A percentile compares a stretch with the other conserved stretches of the same genome.
phyloP scores from a whole-genome alignment of 2,888 invertebrate genomes.

The Listrodromus nycthemerus region DNA sequence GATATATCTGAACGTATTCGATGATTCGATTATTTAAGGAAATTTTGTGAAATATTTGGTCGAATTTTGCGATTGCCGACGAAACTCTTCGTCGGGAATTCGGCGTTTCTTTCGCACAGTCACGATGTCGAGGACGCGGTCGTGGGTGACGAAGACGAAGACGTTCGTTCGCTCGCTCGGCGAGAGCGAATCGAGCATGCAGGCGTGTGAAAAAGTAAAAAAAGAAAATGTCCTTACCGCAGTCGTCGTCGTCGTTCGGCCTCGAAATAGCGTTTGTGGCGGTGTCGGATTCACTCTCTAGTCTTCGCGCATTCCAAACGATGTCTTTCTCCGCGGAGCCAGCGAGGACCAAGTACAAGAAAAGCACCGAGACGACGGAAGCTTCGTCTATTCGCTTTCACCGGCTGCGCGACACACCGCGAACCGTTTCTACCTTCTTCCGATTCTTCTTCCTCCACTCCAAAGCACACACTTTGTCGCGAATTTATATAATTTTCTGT shows the following conservation, averaged over 20 bases:
- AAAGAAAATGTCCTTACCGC: slow-evolving; percentile 54
- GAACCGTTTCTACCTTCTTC: slow-evolving; percentile 16
- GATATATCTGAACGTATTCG: background rate
- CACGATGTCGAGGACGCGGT: slow-evolving; percentile 24
- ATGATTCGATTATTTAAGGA: background rate
- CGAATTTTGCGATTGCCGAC: background rate
- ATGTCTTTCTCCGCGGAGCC: slow-evolving; percentile 54
- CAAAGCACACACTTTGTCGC: slow-evolving; percentile 46
- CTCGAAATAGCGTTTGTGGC: slow-evolving; percentile 78
- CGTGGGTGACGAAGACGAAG: slow-evolving; percentile 34
- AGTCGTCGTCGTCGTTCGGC: slow-evolving; percentile 67
- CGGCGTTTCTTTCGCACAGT: background rate
- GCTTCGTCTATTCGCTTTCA: slow-evolving; percentile 56
- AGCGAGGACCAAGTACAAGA: slow-evolving; percentile 52
- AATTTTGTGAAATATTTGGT: background rate
- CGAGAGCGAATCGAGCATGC: slow-evolving; percentile 56
- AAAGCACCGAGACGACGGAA: slow-evolving; percentile 42
- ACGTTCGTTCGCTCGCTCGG: slow-evolving; percentile 34
- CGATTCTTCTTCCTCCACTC: slow-evolving; percentile 45
- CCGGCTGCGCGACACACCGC: slow-evolving; percentile 37
- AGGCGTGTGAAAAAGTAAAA: slow-evolving; percentile 36
- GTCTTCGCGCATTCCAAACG: slow-evolving; percentile 64
- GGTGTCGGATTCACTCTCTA: slow-evolving; percentile 68
- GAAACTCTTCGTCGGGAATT: background rate
- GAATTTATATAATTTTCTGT: slow-evolving; percentile 21